Evolutionary conservation across 2,797 vertebrate species (phyloP).

Genomic region (Dicrostonyx torquatus): DNA sequence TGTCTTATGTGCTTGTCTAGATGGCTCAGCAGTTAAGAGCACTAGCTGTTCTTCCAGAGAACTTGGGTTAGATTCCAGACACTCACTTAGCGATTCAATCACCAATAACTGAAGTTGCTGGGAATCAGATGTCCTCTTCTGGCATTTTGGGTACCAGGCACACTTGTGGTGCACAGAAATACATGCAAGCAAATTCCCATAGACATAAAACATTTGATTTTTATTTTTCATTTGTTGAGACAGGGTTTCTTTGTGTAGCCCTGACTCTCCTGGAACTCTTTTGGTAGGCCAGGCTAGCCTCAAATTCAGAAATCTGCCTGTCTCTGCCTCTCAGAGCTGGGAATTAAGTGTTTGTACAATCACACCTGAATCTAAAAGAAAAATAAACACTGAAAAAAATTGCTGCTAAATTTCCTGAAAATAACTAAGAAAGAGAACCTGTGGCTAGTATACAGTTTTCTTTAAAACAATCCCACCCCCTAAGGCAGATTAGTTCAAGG

Average conservation of each 20-base stretch:
- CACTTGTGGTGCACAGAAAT: background rate
- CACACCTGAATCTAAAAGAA: background rate
- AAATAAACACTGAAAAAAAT: background rate
- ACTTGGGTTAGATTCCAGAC: background rate
- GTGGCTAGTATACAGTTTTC: background rate
- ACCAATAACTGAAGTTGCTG: background rate
- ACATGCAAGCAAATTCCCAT: background rate
- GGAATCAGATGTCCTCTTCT: background rate
- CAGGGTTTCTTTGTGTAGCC: background rate
- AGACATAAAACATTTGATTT: background rate
- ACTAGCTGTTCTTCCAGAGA: background rate
- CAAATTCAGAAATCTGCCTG: background rate
- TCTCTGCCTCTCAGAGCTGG: background rate
- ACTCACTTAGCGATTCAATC: background rate
- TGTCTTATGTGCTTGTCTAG: too few species aligned
- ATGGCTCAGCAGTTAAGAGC: background rate
- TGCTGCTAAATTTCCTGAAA: background rate
- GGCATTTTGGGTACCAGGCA: background rate
- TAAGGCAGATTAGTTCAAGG: background rate
- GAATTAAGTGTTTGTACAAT: background rate
- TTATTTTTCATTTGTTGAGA: background rate
- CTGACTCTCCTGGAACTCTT: background rate
- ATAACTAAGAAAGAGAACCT: background rate
- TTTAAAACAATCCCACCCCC: background rate
- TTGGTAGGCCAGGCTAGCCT: background rate